Percentiles rank a stretch among this genome's conserved stretches.
These are phyloP conservation scores for Trilocha varians DNA, from an alignment of 2,888 invertebrate genomes.

Conservation along the genomic window DNA sequence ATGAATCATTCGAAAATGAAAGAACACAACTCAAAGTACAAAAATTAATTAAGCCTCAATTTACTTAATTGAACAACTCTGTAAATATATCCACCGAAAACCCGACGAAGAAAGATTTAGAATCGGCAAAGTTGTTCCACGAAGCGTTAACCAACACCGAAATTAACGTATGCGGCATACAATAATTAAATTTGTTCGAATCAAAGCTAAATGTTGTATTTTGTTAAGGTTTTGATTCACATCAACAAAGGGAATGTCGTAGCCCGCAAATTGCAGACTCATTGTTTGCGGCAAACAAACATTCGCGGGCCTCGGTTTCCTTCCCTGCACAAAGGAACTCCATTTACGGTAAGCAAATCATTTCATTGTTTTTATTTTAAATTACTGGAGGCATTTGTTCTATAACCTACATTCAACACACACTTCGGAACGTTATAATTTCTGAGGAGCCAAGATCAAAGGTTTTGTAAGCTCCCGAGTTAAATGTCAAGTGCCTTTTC, in stretches of 20 bases:
- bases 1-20: too few species aligned
- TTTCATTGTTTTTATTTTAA: slow-evolving; percentile 49
- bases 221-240: slow-evolving; percentile 59
- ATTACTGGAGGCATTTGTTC: slow-evolving; percentile 23
- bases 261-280: slow-evolving; percentile 64
- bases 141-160: background rate
- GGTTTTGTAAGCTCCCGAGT: slow-evolving; percentile 3
- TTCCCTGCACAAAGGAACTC: slow-evolving; percentile 57
- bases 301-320: slow-evolving; percentile 52
- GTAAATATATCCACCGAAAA: too few species aligned
- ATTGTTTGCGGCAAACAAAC: slow-evolving; percentile 66
- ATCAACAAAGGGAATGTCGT: slow-evolving; percentile 55
- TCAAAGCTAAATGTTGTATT: slow-evolving; percentile 34
- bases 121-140: too few species aligned
- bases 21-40: too few species aligned
- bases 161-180: slow-evolving; percentile 25
- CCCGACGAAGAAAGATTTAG: background rate
- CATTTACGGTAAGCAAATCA: slow-evolving; percentile 53
- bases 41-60: too few species aligned
- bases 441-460: background rate
- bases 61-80: too few species aligned
- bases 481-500: slow-evolving; percentile 8
- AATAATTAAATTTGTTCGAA: slow-evolving; percentile 40
- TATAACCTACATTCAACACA: slow-evolving; percentile 1
- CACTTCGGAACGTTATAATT: background rate